Evolutionary conservation across 1,140 invertebrate genomes (phyloP), one percentile per base, ranked within the genome.

Genomic region (Bombus sylvicola): DNA sequence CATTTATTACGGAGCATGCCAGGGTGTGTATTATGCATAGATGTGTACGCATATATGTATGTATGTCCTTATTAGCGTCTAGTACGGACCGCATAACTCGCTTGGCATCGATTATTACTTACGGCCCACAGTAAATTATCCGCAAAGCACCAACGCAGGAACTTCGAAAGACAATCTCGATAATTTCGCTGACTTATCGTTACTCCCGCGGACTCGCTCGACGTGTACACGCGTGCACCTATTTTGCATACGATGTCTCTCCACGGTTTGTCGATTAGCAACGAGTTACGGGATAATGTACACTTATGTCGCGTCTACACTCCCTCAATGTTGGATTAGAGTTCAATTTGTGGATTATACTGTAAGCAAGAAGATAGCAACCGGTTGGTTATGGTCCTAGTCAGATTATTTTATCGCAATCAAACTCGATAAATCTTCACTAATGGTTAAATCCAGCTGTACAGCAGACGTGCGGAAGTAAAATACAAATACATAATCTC

Each of bases 91-190:
- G 57, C 81, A 41, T 77, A 87, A 87, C 88, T 89, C 88, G 81
- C 76, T 53, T 68, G 79, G 82, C 90, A 89, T 91, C 87, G 91
- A 92, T 92, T 90, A 90, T 90, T 92, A 92, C 91, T 92, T 92
- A 92, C 82, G 81, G 75, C 64, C 83, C 53, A 71, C 86, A 66
- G 59, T 92, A 90, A 91, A 92, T 92, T 92, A 90, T 66, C 84
- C 66, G 81, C 82, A 90, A 87, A 90, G 73, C 79, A 74, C 68
- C 31, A 37, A 28, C 71, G 28, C 69, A 81, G 82, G 31, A 92
- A 90, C 86, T 90, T 87, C 79, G 86, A 91, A 92, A 92, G 91
- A 92, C 91, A 89, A 89, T 91, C 80, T 83, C 89, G 89, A 92
- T 92, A 92, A 92, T 92, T 90, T 88, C 82, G 82, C 83, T 87